phyloP scores from a whole-genome alignment of 2,797 vertebrate species.

The Echiichthys vipera region DNA sequence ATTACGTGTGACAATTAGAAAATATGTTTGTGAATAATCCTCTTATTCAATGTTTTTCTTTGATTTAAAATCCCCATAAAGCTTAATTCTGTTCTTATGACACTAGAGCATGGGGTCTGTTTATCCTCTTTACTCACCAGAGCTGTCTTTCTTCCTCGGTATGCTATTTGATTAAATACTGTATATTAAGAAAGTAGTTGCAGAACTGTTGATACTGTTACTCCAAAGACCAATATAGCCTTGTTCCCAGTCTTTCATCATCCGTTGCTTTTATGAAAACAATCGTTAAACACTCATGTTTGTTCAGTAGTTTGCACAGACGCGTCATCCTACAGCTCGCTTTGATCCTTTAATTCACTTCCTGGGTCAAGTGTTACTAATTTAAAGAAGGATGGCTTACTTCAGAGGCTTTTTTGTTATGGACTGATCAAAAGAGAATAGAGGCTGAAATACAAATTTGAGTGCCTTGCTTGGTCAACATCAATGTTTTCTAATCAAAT shows the following conservation, averaged over 20 bases:
- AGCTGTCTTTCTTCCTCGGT: neutral
- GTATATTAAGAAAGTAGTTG: neutral
- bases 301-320: conserved; percentile 31
- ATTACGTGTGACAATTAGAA: conserved; percentile 18
- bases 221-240: neutral
- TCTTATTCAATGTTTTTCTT: conserved; percentile 25
- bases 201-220: neutral
- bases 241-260: conserved; percentile 49
- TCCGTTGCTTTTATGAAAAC: conserved; percentile 28
- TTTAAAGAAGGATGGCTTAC: conserved; percentile 24
- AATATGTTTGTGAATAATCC: conserved; percentile 31
- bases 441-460: conserved; percentile 27
- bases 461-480: conserved; percentile 23
- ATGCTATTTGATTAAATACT: conserved; percentile 24
- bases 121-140: conserved; percentile 7
- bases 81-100: conserved; percentile 15
- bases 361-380: conserved; percentile 53
- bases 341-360: conserved; percentile 62
- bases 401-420: conserved; percentile 38
- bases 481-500: conserved; percentile 31
- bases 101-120: neutral
- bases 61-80: conserved; percentile 25
- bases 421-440: conserved; percentile 53
- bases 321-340: conserved; percentile 24
- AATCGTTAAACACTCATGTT: conserved; percentile 17